A percentile compares a stretch with the other conserved stretches of the same genome.
These are phyloP conservation scores for Orycteropus afer DNA, from an alignment of 2,113 vertebrate species.

Conservation along the genomic window DNA sequence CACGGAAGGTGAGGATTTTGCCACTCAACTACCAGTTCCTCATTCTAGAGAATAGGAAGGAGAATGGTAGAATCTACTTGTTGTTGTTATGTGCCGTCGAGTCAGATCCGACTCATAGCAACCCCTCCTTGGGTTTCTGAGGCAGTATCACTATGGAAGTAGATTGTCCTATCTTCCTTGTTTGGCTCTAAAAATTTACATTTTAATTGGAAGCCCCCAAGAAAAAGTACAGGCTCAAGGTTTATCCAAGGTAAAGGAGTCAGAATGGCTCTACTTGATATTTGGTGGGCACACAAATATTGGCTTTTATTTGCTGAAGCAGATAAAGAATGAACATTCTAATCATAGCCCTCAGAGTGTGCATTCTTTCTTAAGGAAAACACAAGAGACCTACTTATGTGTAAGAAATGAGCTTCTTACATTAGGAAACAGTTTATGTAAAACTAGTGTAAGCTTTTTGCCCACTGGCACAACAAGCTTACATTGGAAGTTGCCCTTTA, in stretches of 20 bases:
- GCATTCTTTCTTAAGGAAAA: background rate
- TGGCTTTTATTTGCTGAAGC: background rate
- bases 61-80: background rate
- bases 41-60: too few relatives aligned
- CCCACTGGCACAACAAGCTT: background rate
- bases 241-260: background rate
- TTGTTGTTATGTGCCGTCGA: too few relatives aligned
- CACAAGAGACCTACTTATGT: background rate
- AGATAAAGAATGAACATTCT: background rate
- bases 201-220: background rate
- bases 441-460: background rate
- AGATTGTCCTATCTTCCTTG: too few relatives aligned
- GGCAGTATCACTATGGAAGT: too few relatives aligned
- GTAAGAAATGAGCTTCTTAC: background rate
- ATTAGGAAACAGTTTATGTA: background rate
- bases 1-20: too few relatives aligned
- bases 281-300: background rate
- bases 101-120: too few relatives aligned
- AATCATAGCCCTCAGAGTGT: background rate
- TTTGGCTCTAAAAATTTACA: background rate
- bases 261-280: background rate
- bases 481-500: background rate
- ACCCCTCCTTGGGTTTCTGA: too few relatives aligned
- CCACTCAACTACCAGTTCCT: too few relatives aligned
- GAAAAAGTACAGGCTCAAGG: background rate